Evolutionary conservation across 2,888 invertebrate genomes (phyloP).

Genomic region (Lasioglossum pauxillum): DNA sequence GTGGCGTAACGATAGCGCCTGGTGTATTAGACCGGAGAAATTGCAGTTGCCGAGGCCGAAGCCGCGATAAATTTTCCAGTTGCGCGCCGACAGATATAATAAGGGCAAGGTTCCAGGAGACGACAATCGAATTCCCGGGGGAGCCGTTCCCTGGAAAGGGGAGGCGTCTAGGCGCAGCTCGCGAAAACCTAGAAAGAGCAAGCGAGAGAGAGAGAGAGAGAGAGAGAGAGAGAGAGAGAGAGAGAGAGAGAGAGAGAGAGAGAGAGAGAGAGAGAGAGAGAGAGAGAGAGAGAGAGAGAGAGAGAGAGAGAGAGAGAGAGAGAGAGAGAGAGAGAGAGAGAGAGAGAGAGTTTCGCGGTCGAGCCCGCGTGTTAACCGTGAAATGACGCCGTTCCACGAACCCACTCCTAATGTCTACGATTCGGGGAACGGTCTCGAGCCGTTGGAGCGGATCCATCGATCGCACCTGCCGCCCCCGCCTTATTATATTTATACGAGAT

Average conservation of each 20-base stretch:
- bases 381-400: constrained; percentile 55
- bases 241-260: background rate
- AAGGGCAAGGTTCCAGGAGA: constrained; percentile 16
- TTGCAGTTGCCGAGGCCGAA: background rate
- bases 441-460: constrained; percentile 53
- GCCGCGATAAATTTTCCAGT: constrained; percentile 20
- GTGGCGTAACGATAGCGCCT: background rate
- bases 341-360: background rate
- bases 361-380: constrained; percentile 32
- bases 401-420: constrained; percentile 37
- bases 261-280: background rate
- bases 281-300: background rate
- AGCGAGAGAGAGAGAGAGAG: too few species aligned
- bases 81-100: constrained; percentile 19
- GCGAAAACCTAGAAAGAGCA: background rate
- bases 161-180: background rate
- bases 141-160: constrained; percentile 19
- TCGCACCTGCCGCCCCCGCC: constrained; percentile 44
- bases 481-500: constrained; percentile 43
- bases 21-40: background rate
- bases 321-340: too few species aligned
- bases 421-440: constrained; percentile 52
- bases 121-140: constrained; percentile 6
- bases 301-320: too few species aligned
- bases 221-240: background rate